These are phyloP conservation scores for Bhutanitis thaidina DNA, from an alignment of 2,888 invertebrate genomes.

Conservation along the genomic window DNA sequence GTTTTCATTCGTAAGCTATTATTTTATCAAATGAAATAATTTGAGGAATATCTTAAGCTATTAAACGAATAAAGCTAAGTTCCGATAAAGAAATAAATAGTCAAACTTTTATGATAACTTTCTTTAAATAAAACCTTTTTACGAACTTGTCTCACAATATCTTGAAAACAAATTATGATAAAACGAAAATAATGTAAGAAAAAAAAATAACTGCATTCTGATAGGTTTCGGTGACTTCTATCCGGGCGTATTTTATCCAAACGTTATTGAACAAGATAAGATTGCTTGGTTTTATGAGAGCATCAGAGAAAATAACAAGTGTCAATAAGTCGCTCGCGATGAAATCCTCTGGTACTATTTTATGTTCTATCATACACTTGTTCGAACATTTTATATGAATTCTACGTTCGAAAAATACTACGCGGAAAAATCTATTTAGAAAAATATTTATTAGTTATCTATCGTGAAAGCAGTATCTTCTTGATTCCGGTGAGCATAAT, in stretches of 20 bases:
- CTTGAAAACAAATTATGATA: slow-evolving; percentile 11
- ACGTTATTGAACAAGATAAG: slow-evolving; percentile 51
- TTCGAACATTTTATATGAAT: too few relatives aligned
- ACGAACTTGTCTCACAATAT: slow-evolving; percentile 11
- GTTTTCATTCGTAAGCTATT: too few relatives aligned
- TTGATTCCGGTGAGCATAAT: too few relatives aligned
- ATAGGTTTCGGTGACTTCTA: slow-evolving; percentile 27
- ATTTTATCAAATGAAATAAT: too few relatives aligned
- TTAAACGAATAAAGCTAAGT: slow-evolving; percentile 3
- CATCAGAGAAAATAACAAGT: slow-evolving; percentile 62
- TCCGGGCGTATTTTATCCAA: slow-evolving; percentile 46
- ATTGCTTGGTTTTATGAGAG: slow-evolving; percentile 57
- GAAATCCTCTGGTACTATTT: slow-evolving; percentile 45
- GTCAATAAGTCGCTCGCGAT: slow-evolving; percentile 53
- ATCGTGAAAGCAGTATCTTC: too few relatives aligned
- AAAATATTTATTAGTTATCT: too few relatives aligned
- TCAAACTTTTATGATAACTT: slow-evolving; percentile 12
- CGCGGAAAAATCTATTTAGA: too few relatives aligned
- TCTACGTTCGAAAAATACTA: too few relatives aligned
- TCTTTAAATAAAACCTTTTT: slow-evolving; percentile 14
- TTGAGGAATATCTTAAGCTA: too few relatives aligned
- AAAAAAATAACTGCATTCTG: slow-evolving; percentile 23
- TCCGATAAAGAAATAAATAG: slow-evolving; percentile 14
- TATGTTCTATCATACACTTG: slow-evolving; percentile 46
- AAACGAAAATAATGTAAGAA: slow-evolving; percentile 19